Base-by-base conservation (phyloP, 2,888 invertebrate species). In the Molorchus minor region DNA sequence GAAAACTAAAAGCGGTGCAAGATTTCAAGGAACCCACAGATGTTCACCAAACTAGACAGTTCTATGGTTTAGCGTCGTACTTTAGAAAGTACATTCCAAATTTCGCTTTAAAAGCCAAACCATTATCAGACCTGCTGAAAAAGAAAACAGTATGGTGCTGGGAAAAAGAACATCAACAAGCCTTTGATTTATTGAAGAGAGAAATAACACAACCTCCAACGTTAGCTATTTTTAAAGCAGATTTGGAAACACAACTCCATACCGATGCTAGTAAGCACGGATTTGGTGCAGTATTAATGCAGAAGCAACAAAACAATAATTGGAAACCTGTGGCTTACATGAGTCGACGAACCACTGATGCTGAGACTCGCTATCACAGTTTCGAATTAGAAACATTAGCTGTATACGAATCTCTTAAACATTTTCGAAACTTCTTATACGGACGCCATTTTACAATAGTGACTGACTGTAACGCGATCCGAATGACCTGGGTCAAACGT, bases 301-400 rank as follows among this genome's bases (percentile, higher is more conserved):
- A 73, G 56, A 44, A 44, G 44, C 63, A 68, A 38, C 17, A 15
- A 3, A 65, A 69, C n/a, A 57, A 51, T 16, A 57, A 49, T 10
- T 35, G 56, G 40, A 61, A 71, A 16, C 67, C 66, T 3, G 62
- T 77, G 2, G 62, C 65, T 2, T 77, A 72, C 52, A 65, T 67
- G 38, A 64, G 58, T 17, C 21, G 61, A 20, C 25, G 13, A 19
- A 63, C 62, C 1, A 52, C 57, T 1, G 12, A 15, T 1, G 2
- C 10, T 12, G 62, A 62, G 16, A 12, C 19, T 7, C 7, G 29
- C 0, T 61, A 62, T 20, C 61, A 63, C 45, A 53, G 44, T 16
- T 63, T 53, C 16, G 63, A 64, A 36, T 29, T 64, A 8, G 60
- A 64, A 57, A 56, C 60, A 1, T 25, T 63, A 10, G 59, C 59